phyloP scores from a whole-genome alignment of 2,888 invertebrate genomes.

The Trichogramma dendrolimi region DNA sequence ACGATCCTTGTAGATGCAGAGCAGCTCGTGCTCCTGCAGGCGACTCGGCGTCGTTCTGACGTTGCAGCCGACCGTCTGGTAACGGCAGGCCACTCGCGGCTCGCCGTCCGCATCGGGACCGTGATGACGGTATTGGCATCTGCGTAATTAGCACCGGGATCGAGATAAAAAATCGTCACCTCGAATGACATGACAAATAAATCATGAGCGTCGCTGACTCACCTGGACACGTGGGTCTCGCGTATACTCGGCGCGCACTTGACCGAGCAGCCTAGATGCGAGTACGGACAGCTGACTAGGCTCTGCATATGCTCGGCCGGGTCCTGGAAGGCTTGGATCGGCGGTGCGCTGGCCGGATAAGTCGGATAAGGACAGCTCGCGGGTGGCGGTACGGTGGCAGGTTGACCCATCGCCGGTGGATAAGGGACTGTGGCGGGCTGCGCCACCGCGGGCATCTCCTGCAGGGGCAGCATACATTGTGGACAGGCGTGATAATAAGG shows the following conservation, averaged over 20 bases:
- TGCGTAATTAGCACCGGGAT: neutral
- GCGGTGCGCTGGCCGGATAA: conserved; percentile 36
- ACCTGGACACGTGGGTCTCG: conserved; percentile 39
- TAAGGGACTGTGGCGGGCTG: conserved; percentile 14
- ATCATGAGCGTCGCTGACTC: neutral
- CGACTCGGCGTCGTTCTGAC: conserved; percentile 38
- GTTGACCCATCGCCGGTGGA: conserved; percentile 34
- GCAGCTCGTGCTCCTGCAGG: conserved; percentile 38
- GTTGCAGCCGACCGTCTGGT: conserved; percentile 38
- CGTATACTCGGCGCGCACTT: conserved; percentile 34
- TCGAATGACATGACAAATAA: too few species aligned
- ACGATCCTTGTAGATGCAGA: conserved; percentile 39
- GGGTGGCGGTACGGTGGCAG: conserved; percentile 8
- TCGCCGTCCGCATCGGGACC: neutral
- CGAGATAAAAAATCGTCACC: neutral
- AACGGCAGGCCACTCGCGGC: conserved; percentile 30
- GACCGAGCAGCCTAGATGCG: conserved; percentile 40
- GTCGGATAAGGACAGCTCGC: conserved; percentile 8
- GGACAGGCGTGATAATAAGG: conserved; percentile 45
- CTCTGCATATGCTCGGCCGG: conserved; percentile 32
- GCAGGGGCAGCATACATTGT: conserved; percentile 36
- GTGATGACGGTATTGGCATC: conserved; percentile 11
- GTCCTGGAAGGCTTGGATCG: conserved; percentile 31
- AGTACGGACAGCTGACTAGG: conserved; percentile 37
- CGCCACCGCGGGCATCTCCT: conserved; percentile 27